A percentile compares a stretch with the other conserved stretches of the same genome.
Evolutionary conservation across 1,140 invertebrate species (phyloP).

Genomic region (Drosophila persimilis): DNA sequence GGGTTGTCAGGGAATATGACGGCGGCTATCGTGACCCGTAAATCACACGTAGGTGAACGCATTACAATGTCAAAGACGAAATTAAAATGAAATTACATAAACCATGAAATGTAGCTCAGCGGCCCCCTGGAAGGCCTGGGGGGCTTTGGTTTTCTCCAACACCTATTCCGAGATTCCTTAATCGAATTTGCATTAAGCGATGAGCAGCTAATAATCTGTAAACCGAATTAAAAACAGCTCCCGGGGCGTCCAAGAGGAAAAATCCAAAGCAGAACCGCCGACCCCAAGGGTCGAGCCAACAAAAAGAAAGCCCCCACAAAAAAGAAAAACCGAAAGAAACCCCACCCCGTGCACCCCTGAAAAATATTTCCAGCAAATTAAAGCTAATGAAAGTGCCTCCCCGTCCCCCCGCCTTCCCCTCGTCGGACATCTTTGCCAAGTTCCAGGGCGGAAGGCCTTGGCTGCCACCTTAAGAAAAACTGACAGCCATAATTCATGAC

Average conservation of each 20-base stretch:
- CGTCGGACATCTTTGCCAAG: background rate
- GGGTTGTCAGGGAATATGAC: constrained; percentile 42
- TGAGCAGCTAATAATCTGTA: constrained; percentile 81
- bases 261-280: constrained; percentile 43
- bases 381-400: constrained; percentile 80
- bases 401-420: too few species aligned
- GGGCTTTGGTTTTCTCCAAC: constrained; percentile 12
- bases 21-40: constrained; percentile 38
- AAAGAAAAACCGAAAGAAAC: background rate
- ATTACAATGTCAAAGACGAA: constrained; percentile 55
- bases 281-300: constrained; percentile 41
- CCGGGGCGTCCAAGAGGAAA: constrained; percentile 58
- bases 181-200: constrained; percentile 75
- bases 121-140: too few species aligned
- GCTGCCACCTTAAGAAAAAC: constrained; percentile 72
- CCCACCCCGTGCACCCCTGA: constrained; percentile 1
- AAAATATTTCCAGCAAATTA: constrained; percentile 81
- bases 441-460: background rate
- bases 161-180: constrained; percentile 52
- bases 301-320: constrained; percentile 20
- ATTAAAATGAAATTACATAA: constrained; percentile 72
- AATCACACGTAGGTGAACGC: constrained; percentile 57
- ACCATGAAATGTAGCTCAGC: constrained; percentile 31
- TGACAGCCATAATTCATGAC: constrained; percentile 77
- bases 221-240: constrained; percentile 75